These are phyloP conservation scores for Ctenomys sociabilis DNA, from an alignment of 2,113 vertebrate genomes.

Conservation along the genomic window DNA sequence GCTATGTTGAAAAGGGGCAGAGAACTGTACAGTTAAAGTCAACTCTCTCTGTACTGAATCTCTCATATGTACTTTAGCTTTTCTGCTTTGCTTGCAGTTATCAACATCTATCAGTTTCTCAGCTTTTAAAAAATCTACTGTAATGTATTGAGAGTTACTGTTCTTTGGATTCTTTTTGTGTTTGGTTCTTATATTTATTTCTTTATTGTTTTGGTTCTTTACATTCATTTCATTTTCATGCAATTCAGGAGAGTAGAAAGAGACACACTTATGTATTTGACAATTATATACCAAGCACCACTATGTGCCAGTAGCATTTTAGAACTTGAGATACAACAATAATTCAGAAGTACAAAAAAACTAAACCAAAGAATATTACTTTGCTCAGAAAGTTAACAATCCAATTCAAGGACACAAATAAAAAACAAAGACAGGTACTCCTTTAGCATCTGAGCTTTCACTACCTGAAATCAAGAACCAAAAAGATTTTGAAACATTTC, in stretches of 20 bases:
- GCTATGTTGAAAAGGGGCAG: neutral
- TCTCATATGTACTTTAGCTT: neutral
- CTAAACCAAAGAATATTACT: neutral
- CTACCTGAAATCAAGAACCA: neutral
- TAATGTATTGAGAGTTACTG: neutral
- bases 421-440: neutral
- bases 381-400: neutral
- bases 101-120: neutral
- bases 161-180: neutral
- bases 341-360: constrained; percentile 3
- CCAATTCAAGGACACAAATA: neutral
- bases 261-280: constrained; percentile 39
- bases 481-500: constrained; percentile 29
- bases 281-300: neutral
- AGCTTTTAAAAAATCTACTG: constrained; percentile 30
- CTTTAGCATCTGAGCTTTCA: neutral
- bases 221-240: constrained; percentile 7
- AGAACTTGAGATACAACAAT: neutral
- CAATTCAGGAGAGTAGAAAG: constrained; percentile 21
- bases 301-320: neutral
- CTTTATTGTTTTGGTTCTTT: neutral
- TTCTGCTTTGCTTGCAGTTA: neutral
- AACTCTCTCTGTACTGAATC: neutral
- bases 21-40: neutral
- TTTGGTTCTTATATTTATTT: constrained; percentile 31